These are phyloP conservation scores for Xylocopa sonorina DNA, from an alignment of 1,140 invertebrate species.

Conservation along the genomic window DNA sequence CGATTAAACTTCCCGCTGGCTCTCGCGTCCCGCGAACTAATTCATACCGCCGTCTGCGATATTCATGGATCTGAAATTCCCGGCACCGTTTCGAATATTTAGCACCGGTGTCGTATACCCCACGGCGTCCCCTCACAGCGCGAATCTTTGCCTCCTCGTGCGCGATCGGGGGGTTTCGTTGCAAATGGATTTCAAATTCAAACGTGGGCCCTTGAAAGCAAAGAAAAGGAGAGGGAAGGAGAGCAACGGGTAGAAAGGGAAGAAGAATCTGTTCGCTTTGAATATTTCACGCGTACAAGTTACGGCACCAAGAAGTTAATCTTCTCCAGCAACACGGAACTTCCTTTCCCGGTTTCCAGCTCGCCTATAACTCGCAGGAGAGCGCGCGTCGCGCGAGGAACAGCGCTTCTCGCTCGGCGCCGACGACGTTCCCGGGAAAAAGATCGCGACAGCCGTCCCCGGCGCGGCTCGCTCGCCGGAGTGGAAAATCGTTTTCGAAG, in stretches of 20 bases:
- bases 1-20: slow-evolving; percentile 35
- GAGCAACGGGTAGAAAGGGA: no score
- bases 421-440: not conserved
- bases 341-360: not conserved
- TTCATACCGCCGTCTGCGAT: slow-evolving; percentile 7
- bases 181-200: no score
- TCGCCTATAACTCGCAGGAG: not conserved
- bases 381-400: not conserved
- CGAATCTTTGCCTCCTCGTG: not conserved
- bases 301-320: not conserved
- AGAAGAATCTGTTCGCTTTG: no score
- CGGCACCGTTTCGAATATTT: slow-evolving; percentile 27
- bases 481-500: slow-evolving; percentile 24
- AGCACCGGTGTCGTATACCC: not conserved
- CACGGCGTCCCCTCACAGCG: not conserved
- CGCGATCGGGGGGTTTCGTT: no score
- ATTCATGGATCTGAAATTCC: slow-evolving; percentile 20
- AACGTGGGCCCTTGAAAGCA: no score
- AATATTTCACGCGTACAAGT: not conserved
- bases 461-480: no score
- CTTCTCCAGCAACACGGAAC: not conserved
- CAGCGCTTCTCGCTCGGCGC: not conserved
- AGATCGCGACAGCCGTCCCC: not conserved
- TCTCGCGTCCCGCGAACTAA: not conserved
- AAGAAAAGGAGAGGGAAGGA: no score